A percentile compares a stretch with the other conserved stretches of the same genome.
phyloP scores from a whole-genome alignment of 2,888 invertebrate species.

The Amphipyra tragopoginis region DNA sequence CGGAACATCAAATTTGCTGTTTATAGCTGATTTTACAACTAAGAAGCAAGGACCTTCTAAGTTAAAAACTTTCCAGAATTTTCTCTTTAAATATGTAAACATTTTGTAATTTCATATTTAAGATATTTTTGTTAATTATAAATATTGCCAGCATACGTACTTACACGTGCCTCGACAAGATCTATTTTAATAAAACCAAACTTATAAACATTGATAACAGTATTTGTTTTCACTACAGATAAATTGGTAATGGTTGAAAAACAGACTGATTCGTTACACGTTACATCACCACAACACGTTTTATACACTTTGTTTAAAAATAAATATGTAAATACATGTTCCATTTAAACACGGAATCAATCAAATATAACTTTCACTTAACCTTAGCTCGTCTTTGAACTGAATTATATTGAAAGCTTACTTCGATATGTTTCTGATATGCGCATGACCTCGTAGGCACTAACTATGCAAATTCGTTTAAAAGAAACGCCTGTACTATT shows the following conservation, averaged over 20 bases:
- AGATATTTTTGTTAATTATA: constrained; percentile 21
- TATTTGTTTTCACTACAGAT: constrained; percentile 69
- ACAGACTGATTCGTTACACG: constrained; percentile 57
- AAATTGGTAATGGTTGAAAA: constrained; percentile 57
- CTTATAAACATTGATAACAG: constrained; percentile 66
- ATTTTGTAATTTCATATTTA: not conserved
- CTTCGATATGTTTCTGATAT: constrained; percentile 34
- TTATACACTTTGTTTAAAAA: constrained; percentile 37
- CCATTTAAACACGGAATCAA: constrained; percentile 40
- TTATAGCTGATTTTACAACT: constrained; percentile 17
- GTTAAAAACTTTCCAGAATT: constrained; percentile 22
- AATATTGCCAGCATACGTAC: constrained; percentile 5
- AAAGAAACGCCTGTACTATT: constrained; percentile 8
- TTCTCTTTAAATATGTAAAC: not conserved
- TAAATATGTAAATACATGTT: too few species aligned
- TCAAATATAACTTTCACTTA: constrained; percentile 53
- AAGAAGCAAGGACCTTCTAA: constrained; percentile 22
- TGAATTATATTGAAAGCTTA: constrained; percentile 50
- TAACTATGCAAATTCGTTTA: constrained; percentile 50
- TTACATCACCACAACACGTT: constrained; percentile 44
- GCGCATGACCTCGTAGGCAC: constrained; percentile 55
- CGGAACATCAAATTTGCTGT: constrained; percentile 17
- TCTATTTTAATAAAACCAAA: constrained; percentile 56
- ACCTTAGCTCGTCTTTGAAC: constrained; percentile 50
- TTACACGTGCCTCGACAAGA: constrained; percentile 52